Conservation (phyloP, 2,113 vertebrate genomes). For the Butorides virescens region DNA sequence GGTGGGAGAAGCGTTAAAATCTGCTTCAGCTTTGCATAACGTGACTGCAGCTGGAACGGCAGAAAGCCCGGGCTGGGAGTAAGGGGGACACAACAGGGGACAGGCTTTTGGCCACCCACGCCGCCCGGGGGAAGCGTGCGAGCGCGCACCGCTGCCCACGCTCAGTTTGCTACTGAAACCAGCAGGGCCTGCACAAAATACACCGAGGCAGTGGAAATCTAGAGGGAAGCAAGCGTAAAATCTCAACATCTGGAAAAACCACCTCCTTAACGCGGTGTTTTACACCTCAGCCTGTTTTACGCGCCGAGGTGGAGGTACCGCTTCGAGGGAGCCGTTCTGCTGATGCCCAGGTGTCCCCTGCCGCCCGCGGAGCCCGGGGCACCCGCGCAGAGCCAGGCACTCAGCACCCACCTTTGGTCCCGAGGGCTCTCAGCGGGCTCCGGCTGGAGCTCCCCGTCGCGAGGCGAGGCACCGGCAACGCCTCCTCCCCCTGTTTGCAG, state of each 20-base stretch:
- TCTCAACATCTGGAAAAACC: not conserved
- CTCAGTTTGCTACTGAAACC: not conserved
- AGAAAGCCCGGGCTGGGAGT: not conserved
- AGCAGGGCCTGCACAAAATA: not conserved
- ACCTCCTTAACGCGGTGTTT: not conserved
- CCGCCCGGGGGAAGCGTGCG: fast-evolving
- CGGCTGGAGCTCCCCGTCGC: not conserved
- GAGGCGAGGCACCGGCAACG: too few relatives aligned
- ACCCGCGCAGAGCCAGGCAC: not conserved
- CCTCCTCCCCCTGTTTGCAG: not conserved
- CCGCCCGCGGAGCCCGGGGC: not conserved
- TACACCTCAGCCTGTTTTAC: not conserved
- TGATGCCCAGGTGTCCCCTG: too few relatives aligned
- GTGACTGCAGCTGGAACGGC: not conserved
- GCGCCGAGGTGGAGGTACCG: not conserved
- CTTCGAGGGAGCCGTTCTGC: not conserved
- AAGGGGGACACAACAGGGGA: too few relatives aligned
- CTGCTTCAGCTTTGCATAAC: not conserved
- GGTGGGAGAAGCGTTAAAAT: not conserved
- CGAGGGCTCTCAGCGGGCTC: not conserved
- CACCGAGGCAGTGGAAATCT: not conserved
- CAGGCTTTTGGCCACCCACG: fast-evolving
- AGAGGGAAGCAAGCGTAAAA: not conserved
- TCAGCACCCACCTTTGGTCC: not conserved
- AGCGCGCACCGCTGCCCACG: fast-evolving